Evolutionary conservation across 1,140 invertebrate genomes (phyloP).

Genomic region (Lepidurus couesii): DNA sequence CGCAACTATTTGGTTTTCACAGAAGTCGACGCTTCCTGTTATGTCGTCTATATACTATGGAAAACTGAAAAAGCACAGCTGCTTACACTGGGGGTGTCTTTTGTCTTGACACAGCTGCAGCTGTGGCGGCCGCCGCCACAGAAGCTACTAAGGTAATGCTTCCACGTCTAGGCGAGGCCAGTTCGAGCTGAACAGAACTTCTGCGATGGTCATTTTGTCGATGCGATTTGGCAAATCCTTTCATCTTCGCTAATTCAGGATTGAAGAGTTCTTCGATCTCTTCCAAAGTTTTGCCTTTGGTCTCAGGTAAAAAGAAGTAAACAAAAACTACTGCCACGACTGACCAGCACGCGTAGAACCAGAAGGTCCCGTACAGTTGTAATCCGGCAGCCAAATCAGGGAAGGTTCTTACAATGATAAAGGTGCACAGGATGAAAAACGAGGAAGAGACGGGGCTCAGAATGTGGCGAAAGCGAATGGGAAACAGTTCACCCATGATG

Average conservation of each 20-base stretch:
- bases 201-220: neutral
- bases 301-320: conserved; percentile 66
- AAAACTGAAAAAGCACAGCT: too few relatives aligned
- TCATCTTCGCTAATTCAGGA: neutral
- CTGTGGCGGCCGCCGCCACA: neutral
- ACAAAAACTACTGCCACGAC: conserved; percentile 63
- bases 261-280: conserved; percentile 61
- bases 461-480: conserved; percentile 44
- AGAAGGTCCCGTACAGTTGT: conserved; percentile 59
- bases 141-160: neutral
- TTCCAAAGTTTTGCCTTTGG: conserved; percentile 64
- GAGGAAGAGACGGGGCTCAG: conserved; percentile 47
- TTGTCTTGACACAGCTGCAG: too few relatives aligned
- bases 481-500: conserved; percentile 51
- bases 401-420: conserved; percentile 55
- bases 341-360: conserved; percentile 61
- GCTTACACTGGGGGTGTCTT: too few relatives aligned
- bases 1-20: too few relatives aligned
- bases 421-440: conserved; percentile 47
- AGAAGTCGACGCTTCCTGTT: too few relatives aligned
- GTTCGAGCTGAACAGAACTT: neutral
- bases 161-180: neutral
- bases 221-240: neutral
- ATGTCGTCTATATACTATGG: too few relatives aligned
- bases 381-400: conserved; percentile 52